Evolutionary conservation across 2,888 invertebrate species (phyloP), one percentile per base, ranked within the genome.

Genomic region (Escarpia spicata): DNA sequence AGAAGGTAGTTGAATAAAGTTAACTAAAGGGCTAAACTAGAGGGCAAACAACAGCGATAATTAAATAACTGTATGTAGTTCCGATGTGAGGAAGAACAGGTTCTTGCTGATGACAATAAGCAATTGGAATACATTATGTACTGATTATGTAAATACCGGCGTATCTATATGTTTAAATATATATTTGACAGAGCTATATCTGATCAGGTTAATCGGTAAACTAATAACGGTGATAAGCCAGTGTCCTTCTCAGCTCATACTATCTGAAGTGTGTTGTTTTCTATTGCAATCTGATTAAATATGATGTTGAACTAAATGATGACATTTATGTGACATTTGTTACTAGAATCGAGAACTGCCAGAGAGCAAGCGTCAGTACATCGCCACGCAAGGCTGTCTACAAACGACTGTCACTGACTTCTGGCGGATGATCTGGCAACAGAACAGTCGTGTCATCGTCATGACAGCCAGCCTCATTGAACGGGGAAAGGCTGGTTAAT

Each of bases 391-490:
- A 97, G 98, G 99, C 92, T 99, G 99, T 96, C 97, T 99, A 94
- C 98, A 98, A 58, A 98, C 98, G 94, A 99, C 99, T 0, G 97
- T 98, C 92, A 97, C 97, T 93, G 99, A 99, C 96, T 99, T 99
- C 97, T 99, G 99, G 99, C 98, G 98, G 94, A 99, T 99, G 99
- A 98, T 99, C 92, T 99, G 99, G 98, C 99, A 99, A 97, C 99
- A 99, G 96, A 99, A 99, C 96, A 98, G 98, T 93, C 97, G 98
- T 94, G 98, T 99, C 93, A 99, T 99, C 96, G 99, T 99, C 94
- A 99, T 99, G 99, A 99, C 99, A 94, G 99, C 99, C 95, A 99
- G 99, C 97, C 99, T 99, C 97, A 98, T 98, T 95, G 99, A 99
- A 97, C 97, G 99, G 94, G 98, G 98, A 94, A 98, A 98, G 94